Evolutionary conservation across 2,797 vertebrate species (phyloP).

Genomic region (Pseudochirops cupreus): DNA sequence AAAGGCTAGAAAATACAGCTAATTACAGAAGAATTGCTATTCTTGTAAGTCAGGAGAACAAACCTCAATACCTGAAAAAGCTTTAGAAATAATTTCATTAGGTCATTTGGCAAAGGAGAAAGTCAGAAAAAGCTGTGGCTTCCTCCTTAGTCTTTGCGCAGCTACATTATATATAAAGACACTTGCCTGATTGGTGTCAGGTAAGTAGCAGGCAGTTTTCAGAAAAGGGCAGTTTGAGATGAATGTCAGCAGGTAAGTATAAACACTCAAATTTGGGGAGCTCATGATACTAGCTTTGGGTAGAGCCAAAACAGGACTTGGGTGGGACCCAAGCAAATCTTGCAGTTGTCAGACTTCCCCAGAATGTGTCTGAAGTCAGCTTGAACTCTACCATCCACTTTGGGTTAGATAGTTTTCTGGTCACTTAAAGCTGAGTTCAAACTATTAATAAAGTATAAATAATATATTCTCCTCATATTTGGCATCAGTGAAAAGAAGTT

Average conservation of each 20-base stretch:
- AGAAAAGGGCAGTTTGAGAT: too few species aligned
- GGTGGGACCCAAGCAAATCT: background rate
- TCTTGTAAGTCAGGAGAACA: background rate
- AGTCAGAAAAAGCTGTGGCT: background rate
- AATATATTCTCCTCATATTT: background rate
- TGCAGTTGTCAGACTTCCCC: background rate
- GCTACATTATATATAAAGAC: background rate
- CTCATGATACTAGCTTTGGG: background rate
- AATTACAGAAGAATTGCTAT: background rate
- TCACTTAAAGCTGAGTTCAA: background rate
- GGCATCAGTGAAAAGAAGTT: background rate
- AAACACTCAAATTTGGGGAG: too few species aligned
- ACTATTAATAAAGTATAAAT: background rate
- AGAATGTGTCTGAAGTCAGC: background rate
- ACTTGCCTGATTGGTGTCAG: background rate
- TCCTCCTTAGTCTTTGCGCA: background rate
- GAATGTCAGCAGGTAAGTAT: too few species aligned
- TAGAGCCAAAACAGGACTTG: background rate
- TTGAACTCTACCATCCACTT: background rate
- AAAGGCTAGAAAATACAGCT: background rate
- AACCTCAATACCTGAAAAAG: background rate
- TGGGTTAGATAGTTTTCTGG: background rate
- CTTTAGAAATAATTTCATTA: background rate
- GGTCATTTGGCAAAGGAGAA: background rate
- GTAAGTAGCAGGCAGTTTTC: too few species aligned